Base-by-base conservation (phyloP, 2,888 invertebrate genomes). In the Lordiphosa fenestrarum region DNA sequence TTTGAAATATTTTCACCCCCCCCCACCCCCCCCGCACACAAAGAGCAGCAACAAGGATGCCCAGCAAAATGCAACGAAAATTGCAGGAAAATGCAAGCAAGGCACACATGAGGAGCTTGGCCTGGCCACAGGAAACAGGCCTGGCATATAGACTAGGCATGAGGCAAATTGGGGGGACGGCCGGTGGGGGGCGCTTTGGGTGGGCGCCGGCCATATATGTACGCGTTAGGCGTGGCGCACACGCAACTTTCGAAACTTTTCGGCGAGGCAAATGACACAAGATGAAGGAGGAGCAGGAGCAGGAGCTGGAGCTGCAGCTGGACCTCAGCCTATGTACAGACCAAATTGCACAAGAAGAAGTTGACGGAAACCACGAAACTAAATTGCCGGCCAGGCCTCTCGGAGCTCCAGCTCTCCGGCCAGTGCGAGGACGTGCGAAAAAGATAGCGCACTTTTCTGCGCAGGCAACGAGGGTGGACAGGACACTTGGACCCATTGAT, bases 321-420 rank as follows among this genome's bases (percentile, higher is more conserved):
- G 25, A 25, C 21, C 21, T 49, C 23, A 9, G 64, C 74, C 58
- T 74, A 77, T 77, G 59, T 81, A 76, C 65, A 42, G 56, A 10
- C 23, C 7, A 23, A 62, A 66, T 56, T 62, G 62, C 55, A 57
- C 59, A 65, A 53, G 65, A 57, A 60, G 59, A 69, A 81, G 59
- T 73, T 73, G 73, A 84, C 62, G 74, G 63, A 76, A 78, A 69
- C 81, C 84, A 82, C 84, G 71, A 84, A 78, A 73, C 82, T 73
- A 84, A 81, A 81, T 84, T 74, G 80, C 71, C 53, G 55, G 49
- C 58, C 57, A 51, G 53, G n/a, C 36, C 15, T 19, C 33, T 21
- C 30, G 30, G 1, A 7, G 0, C 7, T n/a, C 15, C 2, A 21
- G 0, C 7, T n/a, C 15, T 4, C 21, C 19, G 48, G n/a, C 37